Percentiles rank a stretch among this genome's conserved stretches.
Conservation (phyloP, 2,888 invertebrate genomes). For the Nezara viridula region DNA sequence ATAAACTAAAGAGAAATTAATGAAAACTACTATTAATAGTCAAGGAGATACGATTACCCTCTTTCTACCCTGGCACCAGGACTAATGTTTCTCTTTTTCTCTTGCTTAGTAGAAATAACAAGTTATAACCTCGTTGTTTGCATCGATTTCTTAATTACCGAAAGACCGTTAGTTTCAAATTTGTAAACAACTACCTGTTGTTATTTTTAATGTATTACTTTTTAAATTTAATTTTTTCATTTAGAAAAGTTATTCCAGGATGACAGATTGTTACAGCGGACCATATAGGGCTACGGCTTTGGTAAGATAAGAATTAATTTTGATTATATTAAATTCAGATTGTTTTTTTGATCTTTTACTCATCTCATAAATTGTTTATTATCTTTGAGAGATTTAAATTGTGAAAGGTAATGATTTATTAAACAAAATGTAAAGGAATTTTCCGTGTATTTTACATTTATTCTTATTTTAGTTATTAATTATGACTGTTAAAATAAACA, state of each 20-base stretch:
- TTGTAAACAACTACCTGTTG: constrained; percentile 52
- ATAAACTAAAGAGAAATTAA: too few species aligned
- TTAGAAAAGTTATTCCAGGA: neutral
- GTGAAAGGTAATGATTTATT: neutral
- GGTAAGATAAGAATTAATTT: neutral
- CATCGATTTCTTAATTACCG: neutral
- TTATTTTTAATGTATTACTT: neutral
- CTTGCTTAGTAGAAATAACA: neutral
- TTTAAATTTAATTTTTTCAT: constrained; percentile 17
- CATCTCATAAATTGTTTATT: neutral
- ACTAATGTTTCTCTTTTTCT: too few species aligned
- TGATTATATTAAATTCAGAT: neutral
- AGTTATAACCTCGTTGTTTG: neutral
- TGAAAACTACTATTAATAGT: too few species aligned
- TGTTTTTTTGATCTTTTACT: neutral
- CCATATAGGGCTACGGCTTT: constrained; percentile 52
- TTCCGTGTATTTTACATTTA: too few species aligned
- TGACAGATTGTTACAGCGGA: constrained; percentile 51
- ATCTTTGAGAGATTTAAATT: neutral
- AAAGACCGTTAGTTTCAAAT: constrained; percentile 37
- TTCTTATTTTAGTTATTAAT: too few species aligned
- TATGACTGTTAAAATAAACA: too few species aligned
- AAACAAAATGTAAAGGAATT: too few species aligned
- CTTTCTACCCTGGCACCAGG: too few species aligned
- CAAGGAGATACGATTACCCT: too few species aligned